Base-by-base conservation (phyloP, 2,888 invertebrate genomes). In the Eubasilissa splendida region DNA sequence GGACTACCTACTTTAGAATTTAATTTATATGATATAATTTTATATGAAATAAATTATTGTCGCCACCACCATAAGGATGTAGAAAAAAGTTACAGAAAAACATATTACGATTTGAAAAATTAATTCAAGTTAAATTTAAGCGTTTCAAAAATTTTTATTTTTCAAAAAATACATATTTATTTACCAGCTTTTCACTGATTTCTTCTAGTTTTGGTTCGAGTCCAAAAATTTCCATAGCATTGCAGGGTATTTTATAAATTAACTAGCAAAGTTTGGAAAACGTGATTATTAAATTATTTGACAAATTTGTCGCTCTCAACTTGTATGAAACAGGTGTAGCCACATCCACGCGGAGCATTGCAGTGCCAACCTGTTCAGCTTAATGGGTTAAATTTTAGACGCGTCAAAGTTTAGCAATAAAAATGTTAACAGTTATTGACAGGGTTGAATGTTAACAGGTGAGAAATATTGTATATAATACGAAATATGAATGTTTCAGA, bases 231-330 rank as follows among this genome's bases (percentile, higher is more conserved):
- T 33, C 75, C 58, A 50, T n/a, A 68, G 50, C 12, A 68, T 50
- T 68, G 68, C 50, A n/a, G 50, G 50, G n/a, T 50, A 53, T 53
- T 71, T 71, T 22, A 54, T 71, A 14, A 71, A 71, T 22, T 71
- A 56, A 54, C 71, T 14, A 71, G 42, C 50, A 50, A 56, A 71
- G 71, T 71, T 71, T 71, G 22, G 10, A 11, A 31, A 42, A 33
- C 12, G 56, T 22, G 71, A 71, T 31, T 71, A 71, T 71, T 14
- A 71, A 71, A 31, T 71, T 71, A 71, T 71, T 71, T 10, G 71
- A 71, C 22, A 53, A 56, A 54, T 54, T 71, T 71, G 31, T 71
- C 33, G 71, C 22, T 31, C 22, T 22, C 22, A 10, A 22, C 63
- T 22, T 7, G 14, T 68, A 12, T 68, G 68, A 68, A 68, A 50